These are phyloP conservation scores for Microplitis manilae DNA, from an alignment of 2,888 invertebrate species.

Conservation along the genomic window DNA sequence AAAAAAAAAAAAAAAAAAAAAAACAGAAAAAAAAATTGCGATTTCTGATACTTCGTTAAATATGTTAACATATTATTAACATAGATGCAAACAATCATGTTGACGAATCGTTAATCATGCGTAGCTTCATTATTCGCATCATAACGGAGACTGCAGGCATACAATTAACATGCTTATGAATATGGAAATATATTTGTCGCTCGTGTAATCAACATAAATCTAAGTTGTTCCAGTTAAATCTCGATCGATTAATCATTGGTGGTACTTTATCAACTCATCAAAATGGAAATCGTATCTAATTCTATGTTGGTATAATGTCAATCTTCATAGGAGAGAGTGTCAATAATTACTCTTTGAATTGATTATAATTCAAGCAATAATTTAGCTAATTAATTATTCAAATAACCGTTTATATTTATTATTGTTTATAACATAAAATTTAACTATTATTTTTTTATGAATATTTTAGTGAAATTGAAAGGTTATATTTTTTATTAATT, in stretches of 20 bases:
- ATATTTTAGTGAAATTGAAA: too few relatives aligned
- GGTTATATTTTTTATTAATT: too few relatives aligned
- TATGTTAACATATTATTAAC: slow-evolving; percentile 6
- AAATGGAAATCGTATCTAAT: slow-evolving; percentile 30
- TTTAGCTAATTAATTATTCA: background rate
- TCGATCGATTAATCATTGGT: slow-evolving; percentile 25
- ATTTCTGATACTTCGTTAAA: background rate
- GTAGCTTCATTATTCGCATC: slow-evolving; percentile 27
- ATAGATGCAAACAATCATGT: slow-evolving; percentile 26
- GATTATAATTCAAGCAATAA: background rate
- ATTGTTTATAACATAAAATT: too few relatives aligned
- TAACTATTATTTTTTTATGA: too few relatives aligned
- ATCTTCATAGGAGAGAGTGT: slow-evolving; percentile 12
- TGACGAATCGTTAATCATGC: slow-evolving; percentile 36
- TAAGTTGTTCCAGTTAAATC: slow-evolving; percentile 27
- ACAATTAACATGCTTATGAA: slow-evolving; percentile 34
- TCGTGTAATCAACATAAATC: slow-evolving; percentile 16
- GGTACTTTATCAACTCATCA: background rate
- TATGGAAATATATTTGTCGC: slow-evolving; percentile 26
- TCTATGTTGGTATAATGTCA: background rate
- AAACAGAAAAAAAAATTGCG: background rate
- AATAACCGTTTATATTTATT: too few relatives aligned
- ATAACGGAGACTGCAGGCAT: slow-evolving; percentile 23
- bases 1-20: background rate
- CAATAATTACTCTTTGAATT: slow-evolving; percentile 2